A percentile compares a stretch with the other conserved stretches of the same genome.
phyloP scores from a whole-genome alignment of 2,797 vertebrate species.

The Parambassis ranga region DNA sequence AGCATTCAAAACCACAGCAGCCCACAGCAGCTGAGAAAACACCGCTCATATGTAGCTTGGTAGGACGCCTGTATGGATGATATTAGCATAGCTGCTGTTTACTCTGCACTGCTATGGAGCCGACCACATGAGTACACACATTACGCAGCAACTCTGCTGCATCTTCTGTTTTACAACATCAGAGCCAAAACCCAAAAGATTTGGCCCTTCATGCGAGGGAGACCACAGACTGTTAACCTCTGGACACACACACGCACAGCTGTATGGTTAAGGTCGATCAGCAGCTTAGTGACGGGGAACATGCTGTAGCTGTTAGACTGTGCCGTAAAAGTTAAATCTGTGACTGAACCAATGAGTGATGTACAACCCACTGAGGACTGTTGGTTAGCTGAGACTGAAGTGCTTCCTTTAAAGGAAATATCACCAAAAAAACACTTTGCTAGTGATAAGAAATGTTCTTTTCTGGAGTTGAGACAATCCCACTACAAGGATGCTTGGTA shows the following conservation, averaged over 20 bases:
- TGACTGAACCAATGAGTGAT: neutral
- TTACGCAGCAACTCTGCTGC: constrained; percentile 53
- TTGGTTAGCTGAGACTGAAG: neutral
- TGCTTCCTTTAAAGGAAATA: neutral
- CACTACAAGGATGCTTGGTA: too few species aligned
- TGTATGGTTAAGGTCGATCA: constrained; percentile 22
- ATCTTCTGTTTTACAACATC: constrained; percentile 74
- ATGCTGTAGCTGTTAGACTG: constrained; percentile 23
- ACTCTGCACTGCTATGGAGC: constrained; percentile 57
- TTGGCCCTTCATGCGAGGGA: constrained; percentile 62
- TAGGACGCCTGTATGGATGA: constrained; percentile 71
- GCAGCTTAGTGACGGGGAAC: constrained; percentile 35
- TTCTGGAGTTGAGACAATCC: too few species aligned
- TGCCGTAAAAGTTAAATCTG: constrained; percentile 16
- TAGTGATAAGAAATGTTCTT: neutral
- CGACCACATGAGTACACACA: constrained; percentile 33
- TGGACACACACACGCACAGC: constrained; percentile 18
- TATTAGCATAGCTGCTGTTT: constrained; percentile 76
- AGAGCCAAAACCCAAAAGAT: constrained; percentile 77
- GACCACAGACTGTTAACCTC: constrained; percentile 75
- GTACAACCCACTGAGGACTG: neutral
- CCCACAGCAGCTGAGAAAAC: constrained; percentile 82
- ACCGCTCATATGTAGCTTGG: constrained; percentile 72
- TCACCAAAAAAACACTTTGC: neutral
- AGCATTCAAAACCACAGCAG: constrained; percentile 56